Evolutionary conservation across 2,888 invertebrate genomes (phyloP), one percentile per base, ranked within the genome.

Genomic region (Frankliniella intonsa): DNA sequence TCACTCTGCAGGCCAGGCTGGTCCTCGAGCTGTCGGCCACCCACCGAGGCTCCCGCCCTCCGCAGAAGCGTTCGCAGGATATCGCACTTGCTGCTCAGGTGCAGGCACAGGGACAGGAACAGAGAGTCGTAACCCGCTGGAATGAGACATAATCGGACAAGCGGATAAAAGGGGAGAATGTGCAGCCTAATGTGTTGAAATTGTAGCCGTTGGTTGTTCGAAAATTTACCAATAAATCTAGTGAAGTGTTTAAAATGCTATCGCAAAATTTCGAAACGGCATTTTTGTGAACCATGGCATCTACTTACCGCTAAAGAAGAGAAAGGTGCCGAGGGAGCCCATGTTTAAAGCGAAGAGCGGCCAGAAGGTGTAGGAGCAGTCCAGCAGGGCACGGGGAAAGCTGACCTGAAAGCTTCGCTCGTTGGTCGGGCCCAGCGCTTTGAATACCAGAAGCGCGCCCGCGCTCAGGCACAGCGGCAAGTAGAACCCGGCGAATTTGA

Each of bases 71-170:
- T 9, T 25, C 8, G 8, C 22, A 76, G 69, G 69, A 76, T 76
- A 12, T 76, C 69, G 69, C 69, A 76, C 69, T 76, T 76, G 69
- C 22, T 11, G 69, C 69, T 76, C 22, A 76, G 22, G 69, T 76
- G 69, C 69, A 25, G 22, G 69, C 69, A 76, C 69, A 76, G 69
- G 22, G 69, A 76, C 69, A 76, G 69, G 69, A 25, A 76, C 69
- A 76, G 69, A 2, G 69, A 7, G 69, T 76, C 69, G 25, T 76
- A 76, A 22, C 69, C 69, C 69, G 25, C 69, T 76, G 69, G 25
- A 12, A n/a, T 5, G 17, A 17, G 14, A 55, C 55, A 10, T n/a
- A n/a, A n/a, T 38, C 38, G 5, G 38, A 38, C 38, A 5, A 5
- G 38, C 2, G 38, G 38, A 38, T 5, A 38, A 38, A 38, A 38